phyloP scores from a whole-genome alignment of 2,888 invertebrate species.

The Elgonia sp. region DNA sequence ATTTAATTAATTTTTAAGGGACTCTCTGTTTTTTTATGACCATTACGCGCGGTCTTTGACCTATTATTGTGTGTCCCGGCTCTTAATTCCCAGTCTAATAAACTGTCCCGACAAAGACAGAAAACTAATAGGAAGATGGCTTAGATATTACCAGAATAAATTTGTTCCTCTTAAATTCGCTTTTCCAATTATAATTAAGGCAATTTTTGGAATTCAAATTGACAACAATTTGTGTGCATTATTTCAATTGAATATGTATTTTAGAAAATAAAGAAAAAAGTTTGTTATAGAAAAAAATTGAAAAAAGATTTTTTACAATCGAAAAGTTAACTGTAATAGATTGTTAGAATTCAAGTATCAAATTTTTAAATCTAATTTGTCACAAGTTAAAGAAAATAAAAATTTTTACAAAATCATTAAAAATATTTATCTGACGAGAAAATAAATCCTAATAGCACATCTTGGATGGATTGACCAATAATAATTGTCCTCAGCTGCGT shows the following conservation, averaged over 20 bases:
- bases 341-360: too few species aligned
- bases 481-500: too few species aligned
- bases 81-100: constrained; percentile 63
- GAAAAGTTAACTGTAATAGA: too few species aligned
- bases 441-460: too few species aligned
- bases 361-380: too few species aligned
- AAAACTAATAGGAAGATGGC: constrained; percentile 57
- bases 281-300: too few species aligned
- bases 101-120: constrained; percentile 54
- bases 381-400: too few species aligned
- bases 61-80: constrained; percentile 49
- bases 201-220: background rate
- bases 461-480: too few species aligned
- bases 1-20: constrained; percentile 60
- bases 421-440: too few species aligned
- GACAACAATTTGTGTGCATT: too few species aligned
- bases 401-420: too few species aligned
- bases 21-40: constrained; percentile 27
- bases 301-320: too few species aligned
- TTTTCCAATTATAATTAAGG: constrained; percentile 52
- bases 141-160: constrained; percentile 55
- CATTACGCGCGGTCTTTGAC: constrained; percentile 32
- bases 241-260: background rate
- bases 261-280: background rate
- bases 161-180: constrained; percentile 46